These are phyloP conservation scores for Xyrichtys novacula DNA, from an alignment of 2,797 vertebrate species.

Conservation along the genomic window DNA sequence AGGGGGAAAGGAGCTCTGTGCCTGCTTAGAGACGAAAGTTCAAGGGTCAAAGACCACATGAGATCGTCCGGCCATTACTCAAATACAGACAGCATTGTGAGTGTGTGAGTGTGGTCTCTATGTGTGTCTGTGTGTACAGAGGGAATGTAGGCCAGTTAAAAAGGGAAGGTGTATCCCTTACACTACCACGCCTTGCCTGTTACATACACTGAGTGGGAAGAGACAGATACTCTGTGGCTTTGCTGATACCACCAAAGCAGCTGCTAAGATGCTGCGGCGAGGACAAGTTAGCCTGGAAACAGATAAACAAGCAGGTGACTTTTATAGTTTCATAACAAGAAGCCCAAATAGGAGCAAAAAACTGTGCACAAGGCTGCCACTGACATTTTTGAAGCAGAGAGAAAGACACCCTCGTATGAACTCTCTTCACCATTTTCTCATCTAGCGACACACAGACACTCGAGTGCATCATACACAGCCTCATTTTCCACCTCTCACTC, in stretches of 20 bases:
- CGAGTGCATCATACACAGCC: not conserved
- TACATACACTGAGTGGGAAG: conserved; percentile 42
- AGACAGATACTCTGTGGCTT: conserved; percentile 23
- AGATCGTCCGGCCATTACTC: conserved; percentile 70
- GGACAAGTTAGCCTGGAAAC: conserved; percentile 9
- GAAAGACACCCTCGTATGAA: conserved; percentile 9
- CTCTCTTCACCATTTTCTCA: not conserved
- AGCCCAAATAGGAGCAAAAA: conserved; percentile 7
- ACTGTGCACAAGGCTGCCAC: conserved; percentile 4
- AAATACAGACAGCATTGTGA: conserved; percentile 49
- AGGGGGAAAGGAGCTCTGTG: conserved; percentile 41
- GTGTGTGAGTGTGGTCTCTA: conserved; percentile 19
- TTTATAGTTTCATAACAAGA: conserved; percentile 46
- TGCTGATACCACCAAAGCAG: conserved; percentile 48
- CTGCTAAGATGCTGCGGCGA: conserved; percentile 53
- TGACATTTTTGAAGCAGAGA: conserved; percentile 16
- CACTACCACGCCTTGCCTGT: conserved; percentile 53
- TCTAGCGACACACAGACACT: conserved; percentile 19
- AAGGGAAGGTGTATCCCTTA: conserved; percentile 76
- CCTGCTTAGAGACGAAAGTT: conserved; percentile 50
- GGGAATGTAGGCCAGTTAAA: conserved; percentile 80
- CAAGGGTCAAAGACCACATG: conserved; percentile 71
- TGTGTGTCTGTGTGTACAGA: conserved; percentile 26
- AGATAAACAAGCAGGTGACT: conserved; percentile 34
- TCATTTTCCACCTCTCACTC: not conserved